Evolutionary conservation across 2,797 vertebrate species (phyloP), one percentile per base, ranked within the genome.

Genomic region (Mormyrus hasselquistii): DNA sequence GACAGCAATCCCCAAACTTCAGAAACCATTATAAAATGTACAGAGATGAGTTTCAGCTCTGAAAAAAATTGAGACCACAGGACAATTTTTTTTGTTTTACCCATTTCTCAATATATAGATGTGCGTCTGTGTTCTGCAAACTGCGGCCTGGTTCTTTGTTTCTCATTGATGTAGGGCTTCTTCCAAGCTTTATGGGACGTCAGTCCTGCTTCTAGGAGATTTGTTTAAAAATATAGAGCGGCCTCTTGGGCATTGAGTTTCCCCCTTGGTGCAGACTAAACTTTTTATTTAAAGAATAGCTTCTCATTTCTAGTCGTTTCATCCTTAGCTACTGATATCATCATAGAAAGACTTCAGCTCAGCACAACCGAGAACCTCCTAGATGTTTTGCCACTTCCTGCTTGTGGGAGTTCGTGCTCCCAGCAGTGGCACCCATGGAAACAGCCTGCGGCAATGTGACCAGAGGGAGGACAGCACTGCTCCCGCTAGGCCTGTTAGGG

Each of bases 391-490:
- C 52, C 49, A 10, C 55, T 53, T 79, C 47, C 44, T 38, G 25
- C n/a, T 29, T 50, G 47, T 10, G 86, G 86, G 91, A 86, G 89
- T 88, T 93, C 91, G 90, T 85, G 88, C 88, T 93, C 91, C 92
- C 92, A 90, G 91, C 91, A 90, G 89, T 89, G 90, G 92, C 94
- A 92, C 91, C 93, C 95, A 90, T 96, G 93, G 95, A 95, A 95
- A 96, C 96, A 91, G 90, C 93, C 93, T 93, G 93, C 93, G 94
- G 94, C 41, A 93, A 94, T 91, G 91, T 89, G 91, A 92, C 93
- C 94, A 94, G 90, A 88, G 94, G 94, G 94, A 93, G 90, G 87
- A 86, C 76, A 44, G 22, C 0, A 89, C 89, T 89, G 95, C 96
- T 94, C 95, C 89, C 79, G 93, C 92, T 90, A 87, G 91, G 91